A percentile compares a stretch with the other conserved stretches of the same genome.
Conservation (phyloP, 2,888 invertebrate genomes). For the Drosophila colorata region DNA sequence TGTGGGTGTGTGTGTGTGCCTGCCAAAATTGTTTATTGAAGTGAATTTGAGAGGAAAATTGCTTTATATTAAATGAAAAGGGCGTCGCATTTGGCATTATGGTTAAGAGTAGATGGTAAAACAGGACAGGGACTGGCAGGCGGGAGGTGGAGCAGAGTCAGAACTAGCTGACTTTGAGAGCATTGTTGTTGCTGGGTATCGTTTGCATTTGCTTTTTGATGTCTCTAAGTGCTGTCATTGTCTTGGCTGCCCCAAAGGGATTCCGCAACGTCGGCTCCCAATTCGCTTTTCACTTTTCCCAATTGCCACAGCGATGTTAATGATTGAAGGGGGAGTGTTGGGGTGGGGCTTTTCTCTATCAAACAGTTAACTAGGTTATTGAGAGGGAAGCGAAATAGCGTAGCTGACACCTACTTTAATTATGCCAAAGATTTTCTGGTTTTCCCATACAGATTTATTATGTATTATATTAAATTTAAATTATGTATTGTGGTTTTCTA, state of each 20-base stretch:
- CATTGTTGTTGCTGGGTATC: constrained; percentile 16
- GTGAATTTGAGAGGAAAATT: constrained; percentile 79
- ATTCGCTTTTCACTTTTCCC: constrained; percentile 20
- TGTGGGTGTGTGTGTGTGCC: constrained; percentile 16
- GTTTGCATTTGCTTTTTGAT: constrained; percentile 62
- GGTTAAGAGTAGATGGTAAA: constrained; percentile 25
- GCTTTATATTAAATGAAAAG: constrained; percentile 76
- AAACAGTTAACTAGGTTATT: constrained; percentile 30
- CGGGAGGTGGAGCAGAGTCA: not conserved
- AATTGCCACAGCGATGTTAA: constrained; percentile 27
- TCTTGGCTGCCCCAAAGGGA: constrained; percentile 61
- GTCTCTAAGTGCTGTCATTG: constrained; percentile 73
- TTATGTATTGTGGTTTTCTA: too few relatives aligned
- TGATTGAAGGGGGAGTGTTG: constrained; percentile 15
- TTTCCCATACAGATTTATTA: too few relatives aligned
- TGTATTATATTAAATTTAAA: not conserved
- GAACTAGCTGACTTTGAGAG: constrained; percentile 40
- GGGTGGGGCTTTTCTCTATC: not conserved
- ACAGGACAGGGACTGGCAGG: not conserved
- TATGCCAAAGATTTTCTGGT: constrained; percentile 6
- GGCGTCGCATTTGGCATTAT: constrained; percentile 58
- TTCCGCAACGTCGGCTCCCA: constrained; percentile 17
- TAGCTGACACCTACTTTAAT: constrained; percentile 18
- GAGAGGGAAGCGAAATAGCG: constrained; percentile 1
- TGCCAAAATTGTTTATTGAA: constrained; percentile 74